Base-by-base conservation (phyloP, 1,140 invertebrate species). In the Drosophila carrolli region DNA sequence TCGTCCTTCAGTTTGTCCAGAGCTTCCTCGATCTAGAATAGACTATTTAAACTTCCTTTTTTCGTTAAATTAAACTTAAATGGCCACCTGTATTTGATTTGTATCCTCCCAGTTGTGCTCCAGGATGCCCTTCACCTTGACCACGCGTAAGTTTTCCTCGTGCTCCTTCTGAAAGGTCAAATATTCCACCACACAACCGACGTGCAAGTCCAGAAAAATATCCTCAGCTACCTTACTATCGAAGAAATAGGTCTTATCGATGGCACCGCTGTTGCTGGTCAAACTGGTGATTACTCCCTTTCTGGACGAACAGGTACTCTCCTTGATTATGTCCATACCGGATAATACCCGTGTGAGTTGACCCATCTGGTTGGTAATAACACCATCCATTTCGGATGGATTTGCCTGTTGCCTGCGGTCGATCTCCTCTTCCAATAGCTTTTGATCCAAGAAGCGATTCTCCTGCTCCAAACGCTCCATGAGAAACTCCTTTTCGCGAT, bases 381-480 rank as follows among this genome's bases (percentile, higher is more conserved):
- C 23, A 11, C 14, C 41, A 13, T 56, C 4, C 38, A 74, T 74
- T 5, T 9, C 59, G 16, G 57, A 72, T 9, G 23, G 43, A 29
- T 57, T 37, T 7, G 14, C 44, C 44, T 65, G 11, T 0, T 55
- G 35, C 13, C 47, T 5, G 0, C 11, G 47, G 10, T 19, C 13
- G 4, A 47, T 44, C 14, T 68, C 41, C 23, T 50, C 60, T 9
- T 81, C 56, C 47, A 7, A 41, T 10, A 58, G 61, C 46, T 43
- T 63, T 13, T 58, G 57, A 11, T 92, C 78, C 5, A 92, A 77
- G 37, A 92, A 90, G 35, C 83, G 23, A 5, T 59, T 59, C 61
- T 82, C 75, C 35, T 79, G 75, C 29, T 92, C 75, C 10, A 92
- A 50, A 37, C 85, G 43, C 2, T 90, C 77, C 0, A 43, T 50